Conservation (phyloP, 2,113 vertebrate species). For the Pluvianellus socialis region DNA sequence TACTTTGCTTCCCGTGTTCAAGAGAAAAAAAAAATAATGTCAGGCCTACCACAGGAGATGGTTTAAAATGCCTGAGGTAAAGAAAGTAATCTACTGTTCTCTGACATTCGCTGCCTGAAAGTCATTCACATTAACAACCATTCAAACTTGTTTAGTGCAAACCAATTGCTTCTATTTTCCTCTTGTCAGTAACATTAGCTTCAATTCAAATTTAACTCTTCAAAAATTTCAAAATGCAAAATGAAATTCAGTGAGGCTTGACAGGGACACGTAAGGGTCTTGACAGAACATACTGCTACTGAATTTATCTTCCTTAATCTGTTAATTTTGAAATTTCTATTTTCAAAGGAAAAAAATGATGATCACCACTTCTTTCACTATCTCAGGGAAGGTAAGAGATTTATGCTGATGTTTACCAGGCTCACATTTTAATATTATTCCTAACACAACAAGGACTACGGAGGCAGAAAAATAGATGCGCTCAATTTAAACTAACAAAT, state of each 20-base stretch:
- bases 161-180: slow-evolving; percentile 73
- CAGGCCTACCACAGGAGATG: slow-evolving; percentile 73
- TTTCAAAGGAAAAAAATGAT: neutral
- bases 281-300: slow-evolving; percentile 14
- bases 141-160: slow-evolving; percentile 78
- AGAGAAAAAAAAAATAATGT: slow-evolving; percentile 50
- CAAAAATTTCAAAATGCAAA: slow-evolving; percentile 55
- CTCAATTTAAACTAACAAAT: slow-evolving; percentile 65
- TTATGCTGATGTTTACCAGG: slow-evolving; percentile 14
- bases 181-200: slow-evolving; percentile 72
- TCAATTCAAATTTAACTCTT: slow-evolving; percentile 73
- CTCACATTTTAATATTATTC: neutral
- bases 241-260: slow-evolving; percentile 40
- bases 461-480: slow-evolving; percentile 14
- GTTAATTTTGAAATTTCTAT: slow-evolving; percentile 60
- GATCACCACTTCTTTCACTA: neutral
- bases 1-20: slow-evolving; percentile 73
- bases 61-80: slow-evolving; percentile 76
- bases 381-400: neutral
- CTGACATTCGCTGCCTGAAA: slow-evolving; percentile 77
- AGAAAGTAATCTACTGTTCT: slow-evolving; percentile 81
- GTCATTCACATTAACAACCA: slow-evolving; percentile 79
- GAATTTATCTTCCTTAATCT: slow-evolving; percentile 47
- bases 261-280: slow-evolving; percentile 14
- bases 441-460: neutral